phyloP scores from a whole-genome alignment of 2,797 vertebrate species.

The Todus mexicanus region DNA sequence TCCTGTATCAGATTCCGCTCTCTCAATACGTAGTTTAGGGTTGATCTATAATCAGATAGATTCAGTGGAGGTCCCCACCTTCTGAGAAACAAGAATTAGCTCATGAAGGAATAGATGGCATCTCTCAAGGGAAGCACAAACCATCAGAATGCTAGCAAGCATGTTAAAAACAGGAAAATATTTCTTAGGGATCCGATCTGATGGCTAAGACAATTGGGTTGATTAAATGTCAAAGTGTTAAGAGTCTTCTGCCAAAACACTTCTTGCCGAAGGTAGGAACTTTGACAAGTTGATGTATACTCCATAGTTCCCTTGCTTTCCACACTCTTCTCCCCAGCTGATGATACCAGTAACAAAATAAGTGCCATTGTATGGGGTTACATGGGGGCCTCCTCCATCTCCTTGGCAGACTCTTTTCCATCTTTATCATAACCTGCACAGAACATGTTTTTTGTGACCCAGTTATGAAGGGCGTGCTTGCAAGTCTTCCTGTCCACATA shows the following conservation, averaged over 20 bases:
- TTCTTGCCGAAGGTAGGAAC: conserved; percentile 80
- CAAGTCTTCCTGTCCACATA: conserved; percentile 80
- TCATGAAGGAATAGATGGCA: not conserved
- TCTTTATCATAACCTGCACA: conserved; percentile 82
- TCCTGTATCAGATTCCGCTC: not conserved
- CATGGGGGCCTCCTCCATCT: conserved; percentile 88
- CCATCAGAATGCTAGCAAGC: not conserved
- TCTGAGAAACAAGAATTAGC: not conserved
- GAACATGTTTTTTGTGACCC: conserved; percentile 84
- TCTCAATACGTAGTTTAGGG: not conserved
- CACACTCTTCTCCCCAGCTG: conserved; percentile 92
- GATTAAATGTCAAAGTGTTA: not conserved
- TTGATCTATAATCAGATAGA: not conserved
- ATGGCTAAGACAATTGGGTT: not conserved
- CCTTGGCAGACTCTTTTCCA: conserved; percentile 84
- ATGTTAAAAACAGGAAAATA: not conserved
- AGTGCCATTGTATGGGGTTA: conserved; percentile 79
- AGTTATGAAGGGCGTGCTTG: conserved; percentile 74
- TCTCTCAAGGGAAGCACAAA: not conserved
- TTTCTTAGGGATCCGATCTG: not conserved
- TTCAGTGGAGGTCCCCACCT: not conserved
- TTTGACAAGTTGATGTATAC: conserved; percentile 88
- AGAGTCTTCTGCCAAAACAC: conserved; percentile 37
- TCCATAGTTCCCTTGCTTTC: conserved; percentile 83
- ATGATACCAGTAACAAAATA: conserved; percentile 86